Conservation (phyloP, 1,140 invertebrate species). For the Lineus longissimus region DNA sequence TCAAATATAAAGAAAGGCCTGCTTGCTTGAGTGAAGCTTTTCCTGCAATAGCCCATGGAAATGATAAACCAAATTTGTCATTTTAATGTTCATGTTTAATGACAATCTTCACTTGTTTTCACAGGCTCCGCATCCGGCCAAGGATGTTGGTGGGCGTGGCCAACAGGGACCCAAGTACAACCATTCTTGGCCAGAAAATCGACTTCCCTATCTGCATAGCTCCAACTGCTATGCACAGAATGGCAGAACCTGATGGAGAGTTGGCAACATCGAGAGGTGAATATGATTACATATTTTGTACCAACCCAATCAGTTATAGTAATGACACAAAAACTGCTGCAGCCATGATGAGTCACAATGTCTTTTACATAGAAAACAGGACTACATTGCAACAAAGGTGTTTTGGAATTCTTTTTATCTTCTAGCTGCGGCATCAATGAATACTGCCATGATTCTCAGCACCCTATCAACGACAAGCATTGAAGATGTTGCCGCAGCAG, state of each 20-base stretch:
- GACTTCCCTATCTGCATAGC: conserved; percentile 81
- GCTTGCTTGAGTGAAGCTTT: no score
- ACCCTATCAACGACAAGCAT: conserved; percentile 83
- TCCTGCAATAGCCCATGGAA: no score
- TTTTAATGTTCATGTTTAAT: background rate
- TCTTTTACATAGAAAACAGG: no score
- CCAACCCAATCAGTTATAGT: background rate
- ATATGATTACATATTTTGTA: background rate
- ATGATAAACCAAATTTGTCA: no score
- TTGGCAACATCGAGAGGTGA: conserved; percentile 76
- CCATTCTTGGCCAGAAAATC: conserved; percentile 54
- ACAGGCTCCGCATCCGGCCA: conserved; percentile 73
- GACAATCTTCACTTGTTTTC: conserved; percentile 13
- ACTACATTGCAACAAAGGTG: no score
- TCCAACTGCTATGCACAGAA: conserved; percentile 87
- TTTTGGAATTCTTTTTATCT: no score
- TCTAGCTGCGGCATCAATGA: conserved; percentile 69
- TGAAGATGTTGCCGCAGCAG: conserved; percentile 77
- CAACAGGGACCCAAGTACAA: conserved; percentile 62
- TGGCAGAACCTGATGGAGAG: conserved; percentile 83
- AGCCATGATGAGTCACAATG: no score
- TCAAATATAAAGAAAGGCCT: no score
- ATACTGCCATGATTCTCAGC: conserved; percentile 77
- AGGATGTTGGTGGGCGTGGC: conserved; percentile 75
- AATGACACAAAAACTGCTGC: no score